phyloP scores from a whole-genome alignment of 2,797 vertebrate genomes.

The Leptatherina wallacei region DNA sequence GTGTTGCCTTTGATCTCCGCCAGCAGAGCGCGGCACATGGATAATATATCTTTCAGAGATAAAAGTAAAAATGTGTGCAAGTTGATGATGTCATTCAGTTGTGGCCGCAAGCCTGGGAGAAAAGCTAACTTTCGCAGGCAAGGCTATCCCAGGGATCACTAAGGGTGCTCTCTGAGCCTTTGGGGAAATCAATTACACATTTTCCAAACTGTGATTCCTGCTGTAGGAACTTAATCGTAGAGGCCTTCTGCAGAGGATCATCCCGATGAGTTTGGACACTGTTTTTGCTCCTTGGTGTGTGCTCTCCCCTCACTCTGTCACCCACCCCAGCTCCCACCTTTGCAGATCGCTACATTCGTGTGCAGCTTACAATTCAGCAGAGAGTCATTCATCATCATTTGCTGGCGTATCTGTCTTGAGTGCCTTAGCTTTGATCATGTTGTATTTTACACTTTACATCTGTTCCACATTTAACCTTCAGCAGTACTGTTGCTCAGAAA shows the following conservation, averaged over 20 bases:
- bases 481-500: slow-evolving; percentile 93
- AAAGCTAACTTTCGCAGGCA: slow-evolving; percentile 81
- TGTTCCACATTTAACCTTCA: slow-evolving; percentile 98
- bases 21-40: slow-evolving; percentile 79
- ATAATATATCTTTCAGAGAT: slow-evolving; percentile 87
- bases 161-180: slow-evolving; percentile 79
- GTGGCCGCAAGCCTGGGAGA: slow-evolving; percentile 73
- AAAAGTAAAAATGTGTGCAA: slow-evolving; percentile 86
- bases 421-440: slow-evolving; percentile 97
- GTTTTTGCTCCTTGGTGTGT: slow-evolving; percentile 75
- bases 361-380: slow-evolving; percentile 92
- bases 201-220: slow-evolving; percentile 77
- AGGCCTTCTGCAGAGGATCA: slow-evolving; percentile 84
- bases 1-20: slow-evolving; percentile 83
- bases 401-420: slow-evolving; percentile 93
- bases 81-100: slow-evolving; percentile 85
- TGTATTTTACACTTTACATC: slow-evolving; percentile 99
- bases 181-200: slow-evolving; percentile 81
- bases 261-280: slow-evolving; percentile 87
- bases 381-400: slow-evolving; percentile 99
- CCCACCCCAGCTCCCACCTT: slow-evolving; percentile 76
- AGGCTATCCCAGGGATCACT: slow-evolving; percentile 71
- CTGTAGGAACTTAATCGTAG: slow-evolving; percentile 73
- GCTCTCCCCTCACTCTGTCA: slow-evolving; percentile 48
- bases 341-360: slow-evolving; percentile 91